phyloP scores from a whole-genome alignment of 2,113 vertebrate species.

The Eretmochelys imbricata region DNA sequence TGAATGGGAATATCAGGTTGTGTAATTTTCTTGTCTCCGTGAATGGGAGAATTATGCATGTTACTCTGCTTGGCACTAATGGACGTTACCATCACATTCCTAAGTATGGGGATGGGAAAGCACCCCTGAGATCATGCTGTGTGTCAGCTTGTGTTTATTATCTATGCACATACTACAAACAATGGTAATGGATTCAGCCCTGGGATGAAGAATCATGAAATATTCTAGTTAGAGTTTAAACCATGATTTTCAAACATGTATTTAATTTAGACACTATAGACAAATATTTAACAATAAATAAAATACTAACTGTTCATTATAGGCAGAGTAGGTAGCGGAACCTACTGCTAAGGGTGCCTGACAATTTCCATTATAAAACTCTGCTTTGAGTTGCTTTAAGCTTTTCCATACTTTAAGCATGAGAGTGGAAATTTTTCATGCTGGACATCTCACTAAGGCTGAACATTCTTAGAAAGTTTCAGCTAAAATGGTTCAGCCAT shows the following conservation, averaged over 20 bases:
- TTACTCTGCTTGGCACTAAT: neutral
- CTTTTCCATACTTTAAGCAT: neutral
- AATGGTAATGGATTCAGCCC: neutral
- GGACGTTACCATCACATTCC: neutral
- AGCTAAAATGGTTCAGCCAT: neutral
- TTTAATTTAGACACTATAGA: neutral
- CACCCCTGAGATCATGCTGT: neutral
- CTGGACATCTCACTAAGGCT: neutral
- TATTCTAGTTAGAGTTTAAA: neutral
- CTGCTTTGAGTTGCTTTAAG: neutral
- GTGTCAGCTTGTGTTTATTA: neutral
- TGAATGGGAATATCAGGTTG: slow-evolving; percentile 25
- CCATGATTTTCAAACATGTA: neutral
- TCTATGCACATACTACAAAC: neutral
- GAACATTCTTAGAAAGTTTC: neutral
- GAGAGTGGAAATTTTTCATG: neutral
- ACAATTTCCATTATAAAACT: neutral
- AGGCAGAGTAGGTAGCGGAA: neutral
- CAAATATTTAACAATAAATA: neutral
- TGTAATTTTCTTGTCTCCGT: neutral
- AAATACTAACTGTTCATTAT: neutral
- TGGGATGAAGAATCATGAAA: neutral
- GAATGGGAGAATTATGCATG: neutral
- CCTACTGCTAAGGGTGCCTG: neutral
- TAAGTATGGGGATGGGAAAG: neutral